These are phyloP conservation scores for Oxytorus armatus DNA, from an alignment of 2,888 invertebrate genomes.

Conservation along the genomic window DNA sequence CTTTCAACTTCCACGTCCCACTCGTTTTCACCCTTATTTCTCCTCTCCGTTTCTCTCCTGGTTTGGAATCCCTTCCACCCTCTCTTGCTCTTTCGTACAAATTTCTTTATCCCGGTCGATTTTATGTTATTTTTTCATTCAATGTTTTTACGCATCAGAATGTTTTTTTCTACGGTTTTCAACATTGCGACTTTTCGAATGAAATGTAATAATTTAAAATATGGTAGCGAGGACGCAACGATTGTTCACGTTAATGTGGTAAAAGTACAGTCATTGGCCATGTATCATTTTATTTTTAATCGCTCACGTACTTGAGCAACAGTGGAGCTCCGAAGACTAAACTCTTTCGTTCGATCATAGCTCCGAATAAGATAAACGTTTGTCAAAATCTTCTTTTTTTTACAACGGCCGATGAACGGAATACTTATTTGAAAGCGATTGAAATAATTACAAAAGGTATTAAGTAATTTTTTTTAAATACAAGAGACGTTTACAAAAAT, in stretches of 20 bases:
- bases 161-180: not conserved
- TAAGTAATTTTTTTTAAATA: no score
- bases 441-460: no score
- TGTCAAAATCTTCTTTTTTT: no score
- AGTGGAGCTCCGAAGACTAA: not conserved
- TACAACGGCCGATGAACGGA: no score
- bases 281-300: not conserved
- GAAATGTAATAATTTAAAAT: not conserved
- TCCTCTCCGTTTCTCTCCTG: conserved; percentile 3
- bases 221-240: not conserved
- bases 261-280: conserved; percentile 21
- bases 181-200: not conserved
- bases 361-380: no score
- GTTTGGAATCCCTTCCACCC: not conserved
- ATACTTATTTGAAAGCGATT: no score
- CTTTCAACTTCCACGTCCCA: conserved; percentile 13
- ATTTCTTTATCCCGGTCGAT: conserved; percentile 23
- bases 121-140: not conserved
- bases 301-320: no score
- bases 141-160: not conserved
- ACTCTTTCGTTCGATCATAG: not conserved
- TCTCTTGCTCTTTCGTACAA: conserved; percentile 6
- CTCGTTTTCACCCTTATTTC: conserved; percentile 36
- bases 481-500: no score
- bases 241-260: not conserved